These are phyloP conservation scores for Gymnogyps californianus DNA, from an alignment of 2,113 vertebrate genomes.

Conservation along the genomic window DNA sequence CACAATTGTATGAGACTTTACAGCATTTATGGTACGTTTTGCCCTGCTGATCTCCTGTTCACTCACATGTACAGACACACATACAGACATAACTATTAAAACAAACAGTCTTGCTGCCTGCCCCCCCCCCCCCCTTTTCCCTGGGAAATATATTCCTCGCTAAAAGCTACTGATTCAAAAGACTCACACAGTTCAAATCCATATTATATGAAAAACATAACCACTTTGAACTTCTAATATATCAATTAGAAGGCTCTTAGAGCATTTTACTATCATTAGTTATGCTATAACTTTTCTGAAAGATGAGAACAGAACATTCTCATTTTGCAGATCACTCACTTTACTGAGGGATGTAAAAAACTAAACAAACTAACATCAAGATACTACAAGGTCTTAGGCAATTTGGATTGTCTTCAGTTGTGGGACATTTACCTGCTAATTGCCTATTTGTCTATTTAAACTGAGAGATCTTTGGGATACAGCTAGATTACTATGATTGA, in stretches of 20 bases:
- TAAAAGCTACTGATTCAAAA: background rate
- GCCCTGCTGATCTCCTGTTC: constrained; percentile 47
- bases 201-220: background rate
- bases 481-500: background rate
- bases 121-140: background rate
- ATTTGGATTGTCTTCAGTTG: background rate
- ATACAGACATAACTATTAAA: background rate
- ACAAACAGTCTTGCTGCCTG: background rate
- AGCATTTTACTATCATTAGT: background rate
- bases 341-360: background rate
- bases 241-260: background rate
- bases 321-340: background rate
- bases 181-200: background rate
- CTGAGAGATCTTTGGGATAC: background rate
- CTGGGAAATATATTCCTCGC: background rate
- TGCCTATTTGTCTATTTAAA: background rate
- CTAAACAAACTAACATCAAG: background rate
- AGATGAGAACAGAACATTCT: background rate
- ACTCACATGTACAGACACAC: background rate
- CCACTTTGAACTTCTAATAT: background rate
- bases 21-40: constrained; percentile 60
- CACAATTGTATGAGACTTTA: constrained; percentile 58
- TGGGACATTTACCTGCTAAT: background rate
- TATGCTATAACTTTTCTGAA: background rate
- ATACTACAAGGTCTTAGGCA: background rate